Evolutionary conservation across 2,113 vertebrate genomes (phyloP), one percentile per base, ranked within the genome.

Genomic region (Rana temporaria): DNA sequence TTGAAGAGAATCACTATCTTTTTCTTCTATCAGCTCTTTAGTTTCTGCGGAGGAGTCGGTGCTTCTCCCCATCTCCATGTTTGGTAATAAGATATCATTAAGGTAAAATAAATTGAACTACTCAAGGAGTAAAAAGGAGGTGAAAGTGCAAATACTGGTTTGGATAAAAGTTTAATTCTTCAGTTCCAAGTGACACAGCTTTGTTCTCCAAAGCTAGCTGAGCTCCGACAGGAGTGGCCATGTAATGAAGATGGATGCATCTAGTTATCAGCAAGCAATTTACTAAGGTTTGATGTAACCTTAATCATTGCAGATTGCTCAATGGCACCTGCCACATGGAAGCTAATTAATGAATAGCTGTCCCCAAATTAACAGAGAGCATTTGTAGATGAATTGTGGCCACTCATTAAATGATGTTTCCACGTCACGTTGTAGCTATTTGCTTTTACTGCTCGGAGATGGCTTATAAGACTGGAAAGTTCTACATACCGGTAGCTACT

Each of bases 221-320:
- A 90, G 94, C 90, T 91, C 88, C 88, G 95, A 95, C 95, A 95
- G 94, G 94, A 95, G 94, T 91, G 93, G 92, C 92, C 90, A 88
- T 93, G 92, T 97, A 97, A 98, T 97, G 96, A 97, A 98, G 97
- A 99, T 94, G 93, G 97, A 98, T 98, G 95, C 90, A 85, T 95
- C 93, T 94, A 94, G 94, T 97, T 98, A 98, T 98, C 97, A 97
- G 95, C 89, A 93, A 94, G 92, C 95, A 96, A 94, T 97, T 98
- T 97, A 96, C 95, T 92, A 90, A 89, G 91, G 94, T 93, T 94
- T 95, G 96, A 96, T 95, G 95, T 96, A 96, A 97, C 96, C 96
- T 97, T 98, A 98, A 98, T 96, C 96, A 97, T 91, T 90, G 93
- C 93, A 93, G 96, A 97, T 94, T 95, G 95, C 95, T 96, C 95